Evolutionary conservation across 2,888 invertebrate species (phyloP), one percentile per base, ranked within the genome.

Genomic region (Actias luna): DNA sequence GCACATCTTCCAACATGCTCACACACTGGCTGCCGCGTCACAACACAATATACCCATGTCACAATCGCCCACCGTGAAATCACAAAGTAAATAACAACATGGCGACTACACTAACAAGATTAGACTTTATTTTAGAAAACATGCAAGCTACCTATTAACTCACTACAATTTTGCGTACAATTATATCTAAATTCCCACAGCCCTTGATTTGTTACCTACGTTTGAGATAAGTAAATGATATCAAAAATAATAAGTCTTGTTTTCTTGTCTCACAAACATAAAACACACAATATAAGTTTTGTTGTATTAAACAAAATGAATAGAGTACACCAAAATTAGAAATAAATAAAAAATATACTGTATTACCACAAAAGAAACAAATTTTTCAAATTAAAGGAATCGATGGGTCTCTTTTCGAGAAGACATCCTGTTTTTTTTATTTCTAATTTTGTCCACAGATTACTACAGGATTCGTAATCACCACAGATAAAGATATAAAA

Each of bases 1-100:
- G 93, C 69, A 93, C 93, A 92, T 93, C 89, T 84, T 93, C 93
- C 86, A 93, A 89, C 93, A 93, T 93, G 78, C 86, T 93, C 89
- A 88, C 84, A 79, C 83, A 80, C 84, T 81, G 74, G 72, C 72
- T 74, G 77, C 73, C 77, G 74, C 70, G 67, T 77, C 84, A 85
- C 87, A 82, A 83, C 78, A 87, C 84, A 85, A 80, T 83, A 84
- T 77, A 84, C 84, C 83, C 85, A 87, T 87, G 85, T 74, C 85
- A 85, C 79, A 76, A 83, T 73, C 71, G 69, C 74, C 74, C 77
- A 76, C 74, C 74, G 76, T 76, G 74, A 82, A 83, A 80, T 88
- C 83, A 90, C 82, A 80, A 84, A 79, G 85, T 89, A 90, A 88
- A 91, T 89, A 89, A 87, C 89, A 92, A 91, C 91, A 92, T 91